phyloP scores from a whole-genome alignment of 2,888 invertebrate genomes.

The Archips crataeganus region DNA sequence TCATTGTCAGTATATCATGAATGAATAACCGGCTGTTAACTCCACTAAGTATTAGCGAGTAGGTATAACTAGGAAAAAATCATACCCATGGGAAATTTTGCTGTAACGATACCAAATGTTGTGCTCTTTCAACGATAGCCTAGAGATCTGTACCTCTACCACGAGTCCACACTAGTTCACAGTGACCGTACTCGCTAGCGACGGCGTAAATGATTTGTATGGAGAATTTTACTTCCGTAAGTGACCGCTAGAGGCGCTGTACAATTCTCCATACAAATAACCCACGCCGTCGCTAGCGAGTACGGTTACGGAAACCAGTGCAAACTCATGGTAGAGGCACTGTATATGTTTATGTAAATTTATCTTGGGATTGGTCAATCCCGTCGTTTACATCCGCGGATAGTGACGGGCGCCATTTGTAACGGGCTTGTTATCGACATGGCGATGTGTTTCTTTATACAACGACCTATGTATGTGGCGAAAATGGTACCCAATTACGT shows the following conservation, averaged over 20 bases:
- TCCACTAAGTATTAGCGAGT: not conserved
- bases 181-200: too few relatives aligned
- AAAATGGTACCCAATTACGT: not conserved
- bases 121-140: conserved; percentile 15
- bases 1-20: not conserved
- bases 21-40: not conserved
- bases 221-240: too few relatives aligned
- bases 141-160: conserved; percentile 7
- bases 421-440: conserved; percentile 23
- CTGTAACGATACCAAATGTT: not conserved
- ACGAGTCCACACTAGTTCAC: too few relatives aligned
- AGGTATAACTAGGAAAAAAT: not conserved
- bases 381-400: conserved; percentile 21
- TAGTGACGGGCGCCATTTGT: conserved; percentile 25
- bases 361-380: conserved; percentile 31
- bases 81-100: not conserved
- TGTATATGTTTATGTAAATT: conserved; percentile 36
- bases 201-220: too few relatives aligned
- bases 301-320: too few relatives aligned
- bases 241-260: too few relatives aligned
- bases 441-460: conserved; percentile 1
- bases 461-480: conserved; percentile 4
- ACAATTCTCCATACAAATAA: too few relatives aligned
- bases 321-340: too few relatives aligned
- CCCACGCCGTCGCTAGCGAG: too few relatives aligned